Base-by-base conservation (phyloP, 2,888 invertebrate species). In the Catocala fraxini region DNA sequence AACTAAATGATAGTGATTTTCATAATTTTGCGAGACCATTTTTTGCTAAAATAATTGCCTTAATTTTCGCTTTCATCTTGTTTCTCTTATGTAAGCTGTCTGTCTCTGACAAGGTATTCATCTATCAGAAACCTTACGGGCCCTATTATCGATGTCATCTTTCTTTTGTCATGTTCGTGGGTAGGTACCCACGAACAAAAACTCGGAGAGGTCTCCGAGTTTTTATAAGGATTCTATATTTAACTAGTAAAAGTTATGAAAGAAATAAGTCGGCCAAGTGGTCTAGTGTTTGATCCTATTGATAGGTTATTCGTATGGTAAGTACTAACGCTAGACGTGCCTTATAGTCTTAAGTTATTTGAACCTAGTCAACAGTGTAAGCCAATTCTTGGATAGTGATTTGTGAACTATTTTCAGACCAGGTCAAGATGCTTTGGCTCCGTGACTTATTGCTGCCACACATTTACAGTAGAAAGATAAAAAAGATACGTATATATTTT, bases 91-190 rank as follows among this genome's bases (percentile, higher is more conserved):
- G 33, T 39, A 10, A 7, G 13, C 48, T 56, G 60, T 61, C 56
- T 59, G 48, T 59, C 61, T 56, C 33, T 73, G 65, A 43, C 58
- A 56, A 48, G 13, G 49, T 57, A 46, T 51, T 33, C 9, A 59
- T 66, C 47, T 46, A 56, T 43, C 35, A n/a, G n/a, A n/a, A n/a
- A n/a, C n/a, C n/a, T n/a, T 7, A 12, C 0, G 39, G 6, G 13
- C 25, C 12, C 52, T 62, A 63, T 47, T 54, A 59, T 68, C 58
- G 51, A 68, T 56, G 25, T 46, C n/a, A 54, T 68, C 12, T 10
- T 4, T 57, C 45, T 56, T 41, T 57, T 57, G 43, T 47, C 34
- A 52, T 15, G 15, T 15, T 15, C 15, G 15, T 15, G 15, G 15
- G n/a, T n/a, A n/a, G n/a, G n/a, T n/a, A n/a, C n/a, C n/a, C n/a